Percentiles rank a stretch among this genome's conserved stretches.
Conservation (phyloP, 2,888 invertebrate species). For the Himalopsyche japonica region DNA sequence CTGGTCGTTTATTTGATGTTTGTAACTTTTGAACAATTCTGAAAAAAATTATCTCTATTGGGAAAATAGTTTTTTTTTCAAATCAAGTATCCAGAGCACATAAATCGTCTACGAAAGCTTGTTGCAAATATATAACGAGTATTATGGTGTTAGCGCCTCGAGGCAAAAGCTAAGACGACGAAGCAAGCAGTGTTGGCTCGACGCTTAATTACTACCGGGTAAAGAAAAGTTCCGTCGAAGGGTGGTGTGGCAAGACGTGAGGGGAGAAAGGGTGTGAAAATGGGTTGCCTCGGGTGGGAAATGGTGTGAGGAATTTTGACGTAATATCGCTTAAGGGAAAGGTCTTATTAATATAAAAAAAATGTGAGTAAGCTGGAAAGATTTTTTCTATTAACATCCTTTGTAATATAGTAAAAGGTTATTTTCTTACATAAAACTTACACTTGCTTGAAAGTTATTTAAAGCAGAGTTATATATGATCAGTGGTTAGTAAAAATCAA, state of each 20-base stretch:
- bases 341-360: not conserved
- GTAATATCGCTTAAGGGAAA: not conserved
- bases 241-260: slow-evolving; percentile 7
- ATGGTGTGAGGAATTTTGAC: not conserved
- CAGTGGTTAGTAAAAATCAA: too few species aligned
- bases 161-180: not conserved
- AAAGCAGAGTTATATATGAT: too few species aligned
- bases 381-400: not conserved
- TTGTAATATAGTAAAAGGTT: not conserved
- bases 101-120: not conserved
- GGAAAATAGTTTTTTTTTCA: not conserved
- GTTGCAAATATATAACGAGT: not conserved
- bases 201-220: slow-evolving; percentile 40
- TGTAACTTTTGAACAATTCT: too few species aligned
- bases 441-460: too few species aligned
- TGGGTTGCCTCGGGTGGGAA: not conserved
- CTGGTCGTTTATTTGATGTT: too few species aligned
- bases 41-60: too few species aligned
- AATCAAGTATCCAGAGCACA: not conserved
- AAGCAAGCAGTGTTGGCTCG: slow-evolving; percentile 1
- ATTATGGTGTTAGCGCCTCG: not conserved
- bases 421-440: too few species aligned
- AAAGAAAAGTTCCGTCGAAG: slow-evolving; percentile 40
- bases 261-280: not conserved
- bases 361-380: not conserved